Conservation (phyloP, 2,113 vertebrate genomes). For the Neodontobutis hainanensis region DNA sequence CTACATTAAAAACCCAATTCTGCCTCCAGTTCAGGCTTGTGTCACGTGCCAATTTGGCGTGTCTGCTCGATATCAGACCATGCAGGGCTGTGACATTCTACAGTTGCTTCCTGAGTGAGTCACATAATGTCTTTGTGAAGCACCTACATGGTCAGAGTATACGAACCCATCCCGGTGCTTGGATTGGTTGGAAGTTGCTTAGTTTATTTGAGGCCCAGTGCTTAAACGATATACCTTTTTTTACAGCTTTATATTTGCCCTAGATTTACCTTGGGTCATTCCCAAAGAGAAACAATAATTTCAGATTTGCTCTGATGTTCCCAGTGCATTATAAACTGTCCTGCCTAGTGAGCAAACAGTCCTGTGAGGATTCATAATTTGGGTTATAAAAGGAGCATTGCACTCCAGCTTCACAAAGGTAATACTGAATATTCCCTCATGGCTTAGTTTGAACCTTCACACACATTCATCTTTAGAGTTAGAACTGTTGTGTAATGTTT, state of each 20-base stretch:
- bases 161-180: constrained; percentile 6
- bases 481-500: constrained; percentile 34
- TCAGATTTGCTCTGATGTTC: not conserved
- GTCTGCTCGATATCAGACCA: constrained; percentile 52
- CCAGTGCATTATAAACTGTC: not conserved
- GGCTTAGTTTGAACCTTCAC: constrained; percentile 20
- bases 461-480: not conserved
- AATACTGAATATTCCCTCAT: constrained; percentile 10
- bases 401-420: constrained; percentile 8
- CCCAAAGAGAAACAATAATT: not conserved
- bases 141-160: not conserved
- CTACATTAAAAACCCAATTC: constrained; percentile 56
- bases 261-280: not conserved
- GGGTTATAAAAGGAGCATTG: constrained; percentile 3
- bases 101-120: constrained; percentile 66
- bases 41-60: constrained; percentile 39
- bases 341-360: not conserved
- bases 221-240: not conserved
- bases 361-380: constrained; percentile 27
- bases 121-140: constrained; percentile 22
- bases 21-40: no score
- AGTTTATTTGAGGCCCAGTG: not conserved
- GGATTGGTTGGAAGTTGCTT: not conserved
- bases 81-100: constrained; percentile 50
- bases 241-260: not conserved